phyloP scores from a whole-genome alignment of 2,888 invertebrate species.

The Lasius fuliginosus region DNA sequence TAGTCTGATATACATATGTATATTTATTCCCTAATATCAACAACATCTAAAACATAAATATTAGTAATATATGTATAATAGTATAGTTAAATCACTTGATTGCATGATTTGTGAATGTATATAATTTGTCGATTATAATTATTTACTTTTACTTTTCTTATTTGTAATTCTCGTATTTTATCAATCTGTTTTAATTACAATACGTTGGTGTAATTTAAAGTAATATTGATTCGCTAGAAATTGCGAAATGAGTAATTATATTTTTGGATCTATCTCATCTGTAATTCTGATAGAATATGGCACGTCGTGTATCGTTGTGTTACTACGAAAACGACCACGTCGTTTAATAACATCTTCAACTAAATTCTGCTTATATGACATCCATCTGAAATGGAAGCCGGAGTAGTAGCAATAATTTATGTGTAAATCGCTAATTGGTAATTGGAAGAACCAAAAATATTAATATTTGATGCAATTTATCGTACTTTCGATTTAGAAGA shows the following conservation, averaged over 20 bases:
- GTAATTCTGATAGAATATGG: constrained; percentile 90
- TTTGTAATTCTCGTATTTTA: neutral
- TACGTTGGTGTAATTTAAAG: neutral
- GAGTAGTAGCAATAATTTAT: constrained; percentile 27
- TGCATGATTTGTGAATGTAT: neutral
- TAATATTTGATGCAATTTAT: constrained; percentile 18
- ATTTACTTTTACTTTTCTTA: neutral
- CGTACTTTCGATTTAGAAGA: constrained; percentile 86
- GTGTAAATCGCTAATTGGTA: constrained; percentile 4
- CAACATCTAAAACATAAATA: neutral
- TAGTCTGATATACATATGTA: neutral
- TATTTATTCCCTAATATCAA: neutral
- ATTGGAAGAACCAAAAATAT: neutral
- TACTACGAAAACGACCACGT: constrained; percentile 87
- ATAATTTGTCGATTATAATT: neutral
- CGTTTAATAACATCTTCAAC: constrained; percentile 87
- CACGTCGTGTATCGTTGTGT: constrained; percentile 89
- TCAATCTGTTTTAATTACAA: neutral
- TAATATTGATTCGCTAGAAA: constrained; percentile 5
- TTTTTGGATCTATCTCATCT: constrained; percentile 78
- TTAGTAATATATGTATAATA: neutral
- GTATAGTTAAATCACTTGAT: neutral
- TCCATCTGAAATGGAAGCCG: constrained; percentile 86
- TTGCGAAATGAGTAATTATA: neutral
- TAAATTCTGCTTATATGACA: constrained; percentile 87